Conservation (phyloP, 1,140 invertebrate genomes). For the Prorops nasuta region DNA sequence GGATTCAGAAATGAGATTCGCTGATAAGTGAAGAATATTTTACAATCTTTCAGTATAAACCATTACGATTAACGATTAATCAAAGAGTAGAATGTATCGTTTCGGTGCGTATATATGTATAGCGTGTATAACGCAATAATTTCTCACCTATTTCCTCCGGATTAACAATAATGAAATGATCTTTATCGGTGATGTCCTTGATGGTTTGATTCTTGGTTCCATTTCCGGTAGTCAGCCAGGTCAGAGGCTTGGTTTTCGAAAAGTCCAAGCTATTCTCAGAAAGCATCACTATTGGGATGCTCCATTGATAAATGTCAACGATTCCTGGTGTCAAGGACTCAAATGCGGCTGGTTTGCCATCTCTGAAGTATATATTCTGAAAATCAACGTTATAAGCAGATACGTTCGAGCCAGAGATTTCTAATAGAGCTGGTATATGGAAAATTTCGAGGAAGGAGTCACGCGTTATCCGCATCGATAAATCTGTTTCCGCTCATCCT, state of each 20-base stretch:
- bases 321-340: conserved; percentile 50
- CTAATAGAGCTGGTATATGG: too few species aligned
- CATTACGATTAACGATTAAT: neutral
- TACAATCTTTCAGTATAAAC: conserved; percentile 6
- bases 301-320: conserved; percentile 60
- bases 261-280: conserved; percentile 61
- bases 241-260: conserved; percentile 52
- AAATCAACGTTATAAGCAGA: too few species aligned
- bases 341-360: too few species aligned
- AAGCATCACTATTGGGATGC: conserved; percentile 65
- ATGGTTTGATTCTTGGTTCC: conserved; percentile 37
- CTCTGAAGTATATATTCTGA: conserved; percentile 67
- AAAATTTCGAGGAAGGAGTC: too few species aligned
- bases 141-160: conserved; percentile 73
- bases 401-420: too few species aligned
- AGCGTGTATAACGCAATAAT: too few species aligned
- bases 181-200: conserved; percentile 53
- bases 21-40: conserved; percentile 5
- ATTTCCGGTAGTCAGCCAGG: conserved; percentile 62
- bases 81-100: neutral
- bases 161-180: conserved; percentile 72
- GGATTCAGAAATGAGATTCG: too few species aligned
- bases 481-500: too few species aligned
- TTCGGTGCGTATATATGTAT: too few species aligned
- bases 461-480: too few species aligned